Conservation (phyloP, 1,140 invertebrate genomes). For the Lepeophtheirus salmonis region DNA sequence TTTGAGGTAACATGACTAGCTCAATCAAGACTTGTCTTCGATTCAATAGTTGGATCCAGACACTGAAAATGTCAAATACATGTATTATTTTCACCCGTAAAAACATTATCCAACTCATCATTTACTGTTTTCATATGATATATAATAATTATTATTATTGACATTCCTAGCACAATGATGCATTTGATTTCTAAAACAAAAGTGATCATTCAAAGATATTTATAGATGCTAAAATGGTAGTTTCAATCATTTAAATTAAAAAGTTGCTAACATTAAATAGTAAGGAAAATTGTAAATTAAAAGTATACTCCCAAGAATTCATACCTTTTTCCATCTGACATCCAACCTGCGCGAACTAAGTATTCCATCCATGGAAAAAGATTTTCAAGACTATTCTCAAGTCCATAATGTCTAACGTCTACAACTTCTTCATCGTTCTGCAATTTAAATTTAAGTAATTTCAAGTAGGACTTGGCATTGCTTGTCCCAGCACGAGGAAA, state of each 20-base stretch:
- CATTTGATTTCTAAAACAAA: too few relatives aligned
- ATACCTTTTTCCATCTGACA: slow-evolving; percentile 64
- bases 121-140: too few relatives aligned
- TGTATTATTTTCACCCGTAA: neutral
- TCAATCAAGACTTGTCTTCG: slow-evolving; percentile 31
- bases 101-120: too few relatives aligned
- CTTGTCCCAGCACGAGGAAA: slow-evolving; percentile 75
- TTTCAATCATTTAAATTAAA: too few relatives aligned
- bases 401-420: slow-evolving; percentile 42
- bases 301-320: slow-evolving; percentile 25
- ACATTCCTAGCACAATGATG: too few relatives aligned
- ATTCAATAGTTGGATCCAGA: slow-evolving; percentile 74
- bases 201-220: too few relatives aligned
- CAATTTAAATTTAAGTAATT: slow-evolving; percentile 64
- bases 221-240: too few relatives aligned
- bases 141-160: too few relatives aligned
- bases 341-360: slow-evolving; percentile 79
- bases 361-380: slow-evolving; percentile 85
- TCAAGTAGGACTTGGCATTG: slow-evolving; percentile 71
- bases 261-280: too few relatives aligned
- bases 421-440: slow-evolving; percentile 42
- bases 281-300: slow-evolving; percentile 10
- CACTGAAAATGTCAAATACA: slow-evolving; percentile 27
- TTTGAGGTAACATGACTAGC: slow-evolving; percentile 21
- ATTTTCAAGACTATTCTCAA: slow-evolving; percentile 46